A percentile compares a stretch with the other conserved stretches of the same genome.
Conservation (phyloP, 2,888 invertebrate species). For the Limnephilus rhombicus region DNA sequence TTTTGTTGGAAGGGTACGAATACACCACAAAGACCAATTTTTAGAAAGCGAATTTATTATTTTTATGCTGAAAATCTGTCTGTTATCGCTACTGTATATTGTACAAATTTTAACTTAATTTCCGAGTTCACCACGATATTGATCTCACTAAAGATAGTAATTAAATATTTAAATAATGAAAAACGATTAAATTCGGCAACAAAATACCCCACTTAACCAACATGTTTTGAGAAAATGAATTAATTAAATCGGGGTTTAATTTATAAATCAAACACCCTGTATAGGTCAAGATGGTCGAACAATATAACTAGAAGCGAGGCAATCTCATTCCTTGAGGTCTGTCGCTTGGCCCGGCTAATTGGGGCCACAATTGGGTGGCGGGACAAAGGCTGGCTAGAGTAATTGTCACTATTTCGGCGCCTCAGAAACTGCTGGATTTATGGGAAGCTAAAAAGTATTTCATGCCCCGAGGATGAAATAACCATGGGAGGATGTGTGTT, state of each 20-base stretch:
- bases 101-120: no score
- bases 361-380: not conserved
- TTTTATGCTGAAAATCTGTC: no score
- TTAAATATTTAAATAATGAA: not conserved
- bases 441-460: not conserved
- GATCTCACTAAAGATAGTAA: no score
- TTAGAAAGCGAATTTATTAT: no score
- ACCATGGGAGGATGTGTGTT: not conserved
- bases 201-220: not conserved
- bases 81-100: no score
- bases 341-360: not conserved
- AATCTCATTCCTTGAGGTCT: not conserved
- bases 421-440: not conserved
- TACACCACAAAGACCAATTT: no score
- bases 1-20: no score
- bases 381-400: constrained; percentile 5
- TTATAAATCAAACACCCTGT: not conserved
- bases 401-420: constrained; percentile 26
- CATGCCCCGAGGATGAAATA: not conserved
- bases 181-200: not conserved
- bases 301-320: not conserved
- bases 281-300: not conserved
- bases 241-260: not conserved
- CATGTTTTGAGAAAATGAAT: not conserved
- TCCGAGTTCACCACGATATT: no score